Evolutionary conservation across 2,797 vertebrate genomes (phyloP).

Genomic region (Aselliscus stoliczkanus): DNA sequence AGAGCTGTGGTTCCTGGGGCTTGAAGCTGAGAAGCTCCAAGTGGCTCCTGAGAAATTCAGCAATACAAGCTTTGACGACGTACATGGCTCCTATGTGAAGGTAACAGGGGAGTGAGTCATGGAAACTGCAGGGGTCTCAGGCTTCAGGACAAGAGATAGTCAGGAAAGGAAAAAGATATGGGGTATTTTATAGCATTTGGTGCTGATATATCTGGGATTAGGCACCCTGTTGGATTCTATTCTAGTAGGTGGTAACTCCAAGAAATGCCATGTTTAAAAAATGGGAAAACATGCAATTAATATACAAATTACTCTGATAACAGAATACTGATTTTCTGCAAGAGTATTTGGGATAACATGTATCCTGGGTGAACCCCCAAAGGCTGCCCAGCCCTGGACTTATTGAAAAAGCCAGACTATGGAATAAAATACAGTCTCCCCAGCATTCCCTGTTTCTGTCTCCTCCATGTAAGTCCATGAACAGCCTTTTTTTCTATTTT

Average conservation of each 20-base stretch:
- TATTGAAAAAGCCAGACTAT: not conserved
- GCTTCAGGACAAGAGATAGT: not conserved
- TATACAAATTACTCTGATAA: not conserved
- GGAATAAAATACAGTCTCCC: not conserved
- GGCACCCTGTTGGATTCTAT: too few species aligned
- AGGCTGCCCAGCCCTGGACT: not conserved
- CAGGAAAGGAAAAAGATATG: not conserved
- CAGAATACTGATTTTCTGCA: not conserved
- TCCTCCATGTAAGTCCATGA: not conserved
- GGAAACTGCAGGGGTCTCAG: not conserved
- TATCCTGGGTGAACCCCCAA: not conserved
- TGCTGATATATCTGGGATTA: not conserved
- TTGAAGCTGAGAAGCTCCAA: conserved; percentile 91
- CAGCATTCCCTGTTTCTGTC: not conserved
- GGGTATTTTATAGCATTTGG: not conserved
- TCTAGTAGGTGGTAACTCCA: not conserved
- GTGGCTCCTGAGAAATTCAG: conserved; percentile 84
- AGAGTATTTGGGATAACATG: not conserved
- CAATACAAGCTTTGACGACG: conserved; percentile 92
- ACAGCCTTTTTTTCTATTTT: not conserved
- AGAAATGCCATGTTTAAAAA: not conserved
- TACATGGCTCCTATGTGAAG: conserved; percentile 94
- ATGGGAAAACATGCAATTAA: not conserved
- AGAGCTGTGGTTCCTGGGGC: conserved; percentile 95
- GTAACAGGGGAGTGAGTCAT: conserved; percentile 75